Percentiles rank a stretch among this genome's conserved stretches.
These are phyloP conservation scores for Gymnopithys bicolor DNA, from an alignment of 2,797 vertebrate genomes.

Conservation along the genomic window DNA sequence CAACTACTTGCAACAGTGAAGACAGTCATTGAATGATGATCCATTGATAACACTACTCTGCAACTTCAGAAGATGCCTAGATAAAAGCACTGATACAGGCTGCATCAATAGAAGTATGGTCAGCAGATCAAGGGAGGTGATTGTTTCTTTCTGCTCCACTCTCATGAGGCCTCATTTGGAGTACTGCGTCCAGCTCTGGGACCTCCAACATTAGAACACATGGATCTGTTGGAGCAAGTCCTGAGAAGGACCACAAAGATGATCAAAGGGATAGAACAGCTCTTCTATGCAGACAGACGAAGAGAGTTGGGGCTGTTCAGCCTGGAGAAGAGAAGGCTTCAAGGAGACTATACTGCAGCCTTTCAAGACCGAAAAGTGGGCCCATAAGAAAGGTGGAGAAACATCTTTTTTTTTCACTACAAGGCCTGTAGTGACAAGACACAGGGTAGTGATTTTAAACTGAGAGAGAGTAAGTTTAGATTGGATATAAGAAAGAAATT, in stretches of 20 bases:
- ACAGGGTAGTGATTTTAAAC: not conserved
- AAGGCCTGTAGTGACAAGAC: not conserved
- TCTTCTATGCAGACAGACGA: not conserved
- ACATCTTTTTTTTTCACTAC: not conserved
- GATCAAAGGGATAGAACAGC: not conserved
- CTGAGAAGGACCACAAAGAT: not conserved
- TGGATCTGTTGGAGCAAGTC: fast-evolving
- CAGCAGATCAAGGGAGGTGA: not conserved
- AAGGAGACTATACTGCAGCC: fast-evolving
- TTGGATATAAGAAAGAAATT: not conserved
- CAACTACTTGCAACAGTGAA: not conserved
- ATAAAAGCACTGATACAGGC: not conserved
- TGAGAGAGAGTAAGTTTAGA: not conserved
- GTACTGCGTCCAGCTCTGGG: not conserved
- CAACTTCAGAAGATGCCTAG: not conserved
- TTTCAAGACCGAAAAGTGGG: not conserved
- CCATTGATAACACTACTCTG: not conserved
- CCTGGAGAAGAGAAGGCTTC: not conserved
- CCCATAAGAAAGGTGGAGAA: not conserved
- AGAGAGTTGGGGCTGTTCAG: not conserved
- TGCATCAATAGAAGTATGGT: not conserved
- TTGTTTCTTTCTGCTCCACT: not conserved
- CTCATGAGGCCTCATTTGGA: not conserved
- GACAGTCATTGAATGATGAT: not conserved
- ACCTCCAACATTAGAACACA: not conserved